These are phyloP conservation scores for Eupristina koningsbergeri DNA, from an alignment of 1,140 invertebrate genomes.

Conservation along the genomic window DNA sequence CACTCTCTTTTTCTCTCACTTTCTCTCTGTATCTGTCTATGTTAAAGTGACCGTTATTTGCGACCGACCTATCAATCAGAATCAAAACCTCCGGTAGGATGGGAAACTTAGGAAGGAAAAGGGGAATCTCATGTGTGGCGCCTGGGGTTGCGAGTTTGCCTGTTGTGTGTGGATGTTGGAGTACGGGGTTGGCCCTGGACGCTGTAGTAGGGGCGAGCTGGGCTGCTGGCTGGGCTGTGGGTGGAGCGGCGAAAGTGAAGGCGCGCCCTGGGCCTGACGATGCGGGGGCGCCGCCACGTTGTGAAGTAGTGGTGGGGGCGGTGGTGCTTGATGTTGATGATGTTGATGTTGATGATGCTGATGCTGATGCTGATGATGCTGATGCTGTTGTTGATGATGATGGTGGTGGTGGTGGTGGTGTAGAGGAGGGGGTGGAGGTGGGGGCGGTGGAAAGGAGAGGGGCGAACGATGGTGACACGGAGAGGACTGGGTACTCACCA, in stretches of 20 bases:
- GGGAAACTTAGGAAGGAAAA: constrained; percentile 69
- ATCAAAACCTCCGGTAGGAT: constrained; percentile 68
- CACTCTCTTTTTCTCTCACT: not conserved
- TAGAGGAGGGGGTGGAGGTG: constrained; percentile 53
- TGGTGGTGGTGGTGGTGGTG: constrained; percentile 51
- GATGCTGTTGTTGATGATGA: constrained; percentile 50
- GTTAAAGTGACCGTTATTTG: constrained; percentile 27
- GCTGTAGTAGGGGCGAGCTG: constrained; percentile 62
- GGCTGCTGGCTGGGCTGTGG: constrained; percentile 55
- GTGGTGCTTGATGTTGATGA: constrained; percentile 12
- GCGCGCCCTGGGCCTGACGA: constrained; percentile 54
- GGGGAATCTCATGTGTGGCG: constrained; percentile 62
- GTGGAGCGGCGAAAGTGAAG: constrained; percentile 59
- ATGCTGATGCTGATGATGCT: constrained; percentile 59
- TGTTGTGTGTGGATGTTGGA: constrained; percentile 62
- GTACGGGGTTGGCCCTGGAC: constrained; percentile 51
- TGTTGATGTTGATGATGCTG: constrained; percentile 53
- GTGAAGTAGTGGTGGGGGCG: constrained; percentile 53
- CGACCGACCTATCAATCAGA: constrained; percentile 48
- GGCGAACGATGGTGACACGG: constrained; percentile 63
- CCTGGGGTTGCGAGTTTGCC: constrained; percentile 57
- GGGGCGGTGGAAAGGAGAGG: constrained; percentile 57
- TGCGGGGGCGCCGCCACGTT: constrained; percentile 58
- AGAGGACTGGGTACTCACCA: constrained; percentile 64
- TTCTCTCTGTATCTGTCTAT: not conserved